Base-by-base conservation (phyloP, 2,113 vertebrate genomes). In the Eonycteris spelaea region DNA sequence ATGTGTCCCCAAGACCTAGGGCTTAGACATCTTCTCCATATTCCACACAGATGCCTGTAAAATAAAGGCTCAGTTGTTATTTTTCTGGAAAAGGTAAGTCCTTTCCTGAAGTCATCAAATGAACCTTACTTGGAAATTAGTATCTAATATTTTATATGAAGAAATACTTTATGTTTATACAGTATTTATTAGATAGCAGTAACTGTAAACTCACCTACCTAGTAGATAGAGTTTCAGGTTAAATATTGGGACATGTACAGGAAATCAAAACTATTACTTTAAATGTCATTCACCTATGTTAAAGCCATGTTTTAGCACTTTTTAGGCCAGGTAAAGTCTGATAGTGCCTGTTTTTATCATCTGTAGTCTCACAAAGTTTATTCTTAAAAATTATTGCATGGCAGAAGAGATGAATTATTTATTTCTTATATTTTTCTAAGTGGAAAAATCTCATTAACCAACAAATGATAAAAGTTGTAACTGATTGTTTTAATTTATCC, bases 161-260 rank as follows among this genome's bases (percentile, higher is more conserved):
- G 94, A 95, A 91, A 95, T 97, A 59, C 78, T 75, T 92, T 79
- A 79, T 95, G 94, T 95, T 90, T 90, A 95, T 92, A 67, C 74
- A 84, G 48, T 97, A 95, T 97, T 97, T 97, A 97, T 97, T 95
- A 95, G 95, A 90, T 92, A 95, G 38, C 94, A 80, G 22, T 92
- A 91, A 96, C 91, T 95, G 15, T 88, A 95, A 93, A 83, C 78
- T 92, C 85, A 93, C 33, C 85, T 95, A 83, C 78, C 74, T 95
- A 89, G 80, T 95, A 89, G 87, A 86, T 28, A 68, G 88, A 96
- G 73, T 96, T 94, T 90, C 75, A 88, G 67, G 74, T 96, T 94
- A 93, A 95, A 95, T 90, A 61, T 43, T 85, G 70, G 82, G 55
- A 85, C 43, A 61, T 94, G 40, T 71, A 57, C 71, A 86, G 53